Evolutionary conservation across 2,797 vertebrate species (phyloP).

Genomic region (Gadopsis marmoratus): DNA sequence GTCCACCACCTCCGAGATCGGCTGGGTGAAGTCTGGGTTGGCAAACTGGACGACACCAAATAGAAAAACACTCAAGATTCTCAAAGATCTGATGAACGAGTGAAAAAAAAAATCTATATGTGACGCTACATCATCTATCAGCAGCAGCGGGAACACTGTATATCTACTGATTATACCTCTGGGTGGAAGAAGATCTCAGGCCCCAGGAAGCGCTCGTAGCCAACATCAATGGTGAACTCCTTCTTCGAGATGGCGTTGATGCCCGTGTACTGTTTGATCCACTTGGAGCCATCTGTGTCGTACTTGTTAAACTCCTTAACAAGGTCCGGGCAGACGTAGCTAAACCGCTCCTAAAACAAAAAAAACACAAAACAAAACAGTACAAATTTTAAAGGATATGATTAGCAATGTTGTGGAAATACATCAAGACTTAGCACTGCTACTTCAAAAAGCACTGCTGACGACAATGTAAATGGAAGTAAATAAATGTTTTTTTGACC

Average conservation of each 20-base stretch:
- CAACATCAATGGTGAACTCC: slow-evolving; percentile 97
- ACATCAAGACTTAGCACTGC: background rate
- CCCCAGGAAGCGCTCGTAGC: slow-evolving; percentile 97
- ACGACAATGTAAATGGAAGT: background rate
- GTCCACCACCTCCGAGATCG: slow-evolving; percentile 99
- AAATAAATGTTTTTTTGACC: background rate
- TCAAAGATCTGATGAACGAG: background rate
- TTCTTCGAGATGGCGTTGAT: slow-evolving; percentile 97
- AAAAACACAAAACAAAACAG: background rate
- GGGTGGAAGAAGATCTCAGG: slow-evolving; percentile 99
- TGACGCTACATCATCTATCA: no score
- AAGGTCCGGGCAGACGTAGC: slow-evolving; percentile 97
- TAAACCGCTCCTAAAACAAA: slow-evolving; percentile 92
- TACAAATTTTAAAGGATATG: background rate
- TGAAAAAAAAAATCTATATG: background rate
- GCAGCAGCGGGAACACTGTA: background rate
- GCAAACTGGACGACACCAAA: slow-evolving; percentile 87
- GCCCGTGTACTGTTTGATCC: slow-evolving; percentile 99
- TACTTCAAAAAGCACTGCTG: no score
- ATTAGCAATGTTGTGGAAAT: background rate
- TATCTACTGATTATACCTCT: slow-evolving; percentile 72
- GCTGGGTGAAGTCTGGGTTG: slow-evolving; percentile 98
- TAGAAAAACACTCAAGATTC: background rate
- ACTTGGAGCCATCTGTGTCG: slow-evolving; percentile 96
- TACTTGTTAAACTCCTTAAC: slow-evolving; percentile 99